Base-by-base conservation (phyloP, 2,888 invertebrate genomes). In the Melikaiella ostensackeni region DNA sequence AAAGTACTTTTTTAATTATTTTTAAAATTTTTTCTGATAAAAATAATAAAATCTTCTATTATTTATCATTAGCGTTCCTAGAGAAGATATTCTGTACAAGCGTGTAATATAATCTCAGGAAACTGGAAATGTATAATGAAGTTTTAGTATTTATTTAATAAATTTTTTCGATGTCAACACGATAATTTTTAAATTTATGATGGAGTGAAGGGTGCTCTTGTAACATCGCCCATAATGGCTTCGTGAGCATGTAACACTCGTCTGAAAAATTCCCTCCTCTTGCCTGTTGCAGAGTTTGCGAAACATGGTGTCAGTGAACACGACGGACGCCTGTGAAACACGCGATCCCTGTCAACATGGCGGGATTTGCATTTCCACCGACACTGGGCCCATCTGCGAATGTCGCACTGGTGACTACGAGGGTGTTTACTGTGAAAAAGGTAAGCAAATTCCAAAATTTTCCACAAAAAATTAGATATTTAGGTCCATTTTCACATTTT, bases 351-450 rank as follows among this genome's bases (percentile, higher is more conserved):
- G 99, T 92, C 96, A 97, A 90, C 97, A 99, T 88, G 97, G 97
- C 5, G 99, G 98, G 21, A 96, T 97, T 86, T 99, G 99, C 93
- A 97, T 98, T 92, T 97, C 97, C 85, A 98, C 98, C 5, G 98
- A 99, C 92, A 96, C 96, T 82, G 98, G 98, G 27, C 97, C 98
- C 63, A 95, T 97, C 89, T 99, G 99, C 93, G 98, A 99, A 92
- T 99, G 99, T 91, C 94, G 97, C 42, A 96, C 96, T 88, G 96
- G 97, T 27, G 98, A 98, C 92, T 98, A 96, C 91, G 97, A 97
- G 91, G 99, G 99, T 42, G 95, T 96, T 85, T 96, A 96, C 92
- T 99, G 99, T 92, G 98, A 99, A 92, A 96, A 97, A 95, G 98
- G 98, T 98, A 88, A 92, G 93, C 89, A 16, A 63, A 24, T 30